phyloP scores from a whole-genome alignment of 1,140 invertebrate species.

The Cryptotermes secundus region DNA sequence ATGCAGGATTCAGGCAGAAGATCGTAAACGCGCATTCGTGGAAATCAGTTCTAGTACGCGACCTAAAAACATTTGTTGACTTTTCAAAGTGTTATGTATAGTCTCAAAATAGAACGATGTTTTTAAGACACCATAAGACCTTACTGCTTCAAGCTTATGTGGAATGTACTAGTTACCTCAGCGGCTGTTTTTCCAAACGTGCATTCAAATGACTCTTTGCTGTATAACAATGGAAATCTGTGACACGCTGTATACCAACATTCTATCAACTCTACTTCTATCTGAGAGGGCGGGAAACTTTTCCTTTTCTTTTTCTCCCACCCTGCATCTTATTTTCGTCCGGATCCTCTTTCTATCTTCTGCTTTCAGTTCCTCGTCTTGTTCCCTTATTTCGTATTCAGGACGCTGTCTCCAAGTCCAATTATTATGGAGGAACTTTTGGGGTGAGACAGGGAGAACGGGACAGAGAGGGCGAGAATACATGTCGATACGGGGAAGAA shows the following conservation, averaged over 20 bases:
- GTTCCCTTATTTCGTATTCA: conserved; percentile 25
- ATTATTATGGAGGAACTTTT: conserved; percentile 22
- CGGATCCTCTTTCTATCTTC: not conserved
- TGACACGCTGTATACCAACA: not conserved
- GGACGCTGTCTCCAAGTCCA: conserved; percentile 26
- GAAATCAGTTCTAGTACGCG: too few species aligned
- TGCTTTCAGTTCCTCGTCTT: not conserved
- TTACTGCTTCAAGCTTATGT: too few species aligned
- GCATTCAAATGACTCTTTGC: too few species aligned
- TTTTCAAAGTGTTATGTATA: too few species aligned
- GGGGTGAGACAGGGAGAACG: not conserved
- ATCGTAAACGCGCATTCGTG: too few species aligned
- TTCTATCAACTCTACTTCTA: not conserved
- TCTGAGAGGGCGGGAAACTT: not conserved
- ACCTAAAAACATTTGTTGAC: too few species aligned
- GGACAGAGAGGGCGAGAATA: not conserved
- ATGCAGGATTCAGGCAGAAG: too few species aligned
- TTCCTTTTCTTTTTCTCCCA: not conserved
- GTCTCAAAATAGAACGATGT: too few species aligned
- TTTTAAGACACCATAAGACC: too few species aligned
- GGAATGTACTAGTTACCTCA: too few species aligned
- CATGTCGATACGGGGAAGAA: conserved; percentile 25
- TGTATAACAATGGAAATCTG: too few species aligned
- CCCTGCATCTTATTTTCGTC: conserved; percentile 24
- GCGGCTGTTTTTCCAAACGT: too few species aligned